Evolutionary conservation across 2,888 invertebrate genomes (phyloP), one percentile per base, ranked within the genome.

Genomic region (Sacculina carcini): DNA sequence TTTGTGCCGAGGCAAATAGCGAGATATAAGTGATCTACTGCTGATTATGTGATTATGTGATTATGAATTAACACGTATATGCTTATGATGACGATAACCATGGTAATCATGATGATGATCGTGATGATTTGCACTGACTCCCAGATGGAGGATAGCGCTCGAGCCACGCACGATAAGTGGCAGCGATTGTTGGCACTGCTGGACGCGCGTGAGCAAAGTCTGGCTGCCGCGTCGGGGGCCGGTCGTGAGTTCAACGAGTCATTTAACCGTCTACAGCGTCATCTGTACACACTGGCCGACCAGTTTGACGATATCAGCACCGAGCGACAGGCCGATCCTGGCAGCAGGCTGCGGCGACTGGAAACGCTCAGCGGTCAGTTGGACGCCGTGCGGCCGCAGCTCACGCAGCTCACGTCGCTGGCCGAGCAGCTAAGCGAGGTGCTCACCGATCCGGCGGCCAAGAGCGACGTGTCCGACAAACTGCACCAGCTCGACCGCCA

Each of bases 211-310:
- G 86, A 87, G 0, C 78, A 78, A 34, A 81, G 79, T 54, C 69
- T 90, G 5, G 86, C 87, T 52, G 86, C 86, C 2, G 87, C 90
- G 0, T 86, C 84, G 3, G 89, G 87, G 60, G 84, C 89, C 9
- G 84, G 86, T 49, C 76, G 85, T 53, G 87, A 90, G 66, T 90
- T 92, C 65, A 87, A 89, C 66, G 83, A 85, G 0, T 82, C 81
- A 2, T 71, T 89, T 5, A 75, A 80, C 52, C 73, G 85, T 2
- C 69, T 94, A 6, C 73, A 80, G 19, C 84, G 84, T 63, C 85
- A 87, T n/a, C 65, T 92, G 47, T 82, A 84, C 62, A 77, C 75
- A 54, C 84, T 90, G 59, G 78, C 79, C 29, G 89, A 90, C 60
- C 79, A 81, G 59, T 68, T 92, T 53, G 90, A 90, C 59, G 78